These are phyloP conservation scores for Acrobeloides nanus DNA, from an alignment of 2,888 invertebrate species.

Conservation along the genomic window DNA sequence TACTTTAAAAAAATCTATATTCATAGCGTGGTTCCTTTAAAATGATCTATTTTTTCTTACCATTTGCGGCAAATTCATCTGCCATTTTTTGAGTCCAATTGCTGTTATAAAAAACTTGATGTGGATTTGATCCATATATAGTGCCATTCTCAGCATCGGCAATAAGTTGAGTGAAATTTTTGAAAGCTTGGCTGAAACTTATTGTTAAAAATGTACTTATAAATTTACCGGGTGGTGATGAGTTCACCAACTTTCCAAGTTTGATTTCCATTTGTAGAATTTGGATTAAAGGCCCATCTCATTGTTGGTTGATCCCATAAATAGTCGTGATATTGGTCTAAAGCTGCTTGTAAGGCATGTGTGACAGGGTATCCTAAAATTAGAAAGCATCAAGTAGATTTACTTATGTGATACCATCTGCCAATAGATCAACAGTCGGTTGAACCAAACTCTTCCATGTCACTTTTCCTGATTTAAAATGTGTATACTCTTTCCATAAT, in stretches of 20 bases:
- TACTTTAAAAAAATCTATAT: no score
- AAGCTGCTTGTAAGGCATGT: not conserved
- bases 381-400: constrained; percentile 13
- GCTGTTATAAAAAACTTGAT: constrained; percentile 38
- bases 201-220: constrained; percentile 16
- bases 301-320: constrained; percentile 36
- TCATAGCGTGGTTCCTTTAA: no score
- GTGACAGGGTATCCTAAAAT: constrained; percentile 11
- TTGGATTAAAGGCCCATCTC: constrained; percentile 19
- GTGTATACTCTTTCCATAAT: constrained; percentile 43
- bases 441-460: constrained; percentile 32
- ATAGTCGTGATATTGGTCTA: constrained; percentile 7
- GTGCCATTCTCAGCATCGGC: constrained; percentile 35
- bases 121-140: no score
- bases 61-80: constrained; percentile 38
- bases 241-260: constrained; percentile 48
- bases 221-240: constrained; percentile 41
- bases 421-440: constrained; percentile 35
- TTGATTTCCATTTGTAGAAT: no score
- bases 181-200: constrained; percentile 30
- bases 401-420: constrained; percentile 14
- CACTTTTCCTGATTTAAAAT: constrained; percentile 43
- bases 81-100: constrained; percentile 30
- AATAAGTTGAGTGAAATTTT: no score
- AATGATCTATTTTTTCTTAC: no score